Conservation (phyloP, 1,140 invertebrate genomes). For the Philaenus spumarius region DNA sequence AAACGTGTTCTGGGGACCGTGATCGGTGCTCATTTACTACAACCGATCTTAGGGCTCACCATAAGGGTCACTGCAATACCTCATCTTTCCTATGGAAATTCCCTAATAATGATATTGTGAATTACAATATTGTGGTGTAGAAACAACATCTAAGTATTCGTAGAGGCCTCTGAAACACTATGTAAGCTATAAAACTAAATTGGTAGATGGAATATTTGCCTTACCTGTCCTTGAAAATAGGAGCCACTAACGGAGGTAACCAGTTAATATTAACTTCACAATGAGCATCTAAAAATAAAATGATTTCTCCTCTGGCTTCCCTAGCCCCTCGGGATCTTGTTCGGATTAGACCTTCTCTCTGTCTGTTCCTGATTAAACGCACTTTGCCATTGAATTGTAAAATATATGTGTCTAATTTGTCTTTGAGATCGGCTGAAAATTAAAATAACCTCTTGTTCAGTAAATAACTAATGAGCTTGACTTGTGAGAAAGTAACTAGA, state of each 20-base stretch:
- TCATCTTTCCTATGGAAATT: no score
- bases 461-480: no score
- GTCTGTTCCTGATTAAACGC: slow-evolving; percentile 72
- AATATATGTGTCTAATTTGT: slow-evolving; percentile 84
- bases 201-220: background rate
- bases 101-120: no score
- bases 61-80: no score
- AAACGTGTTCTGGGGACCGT: no score
- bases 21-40: no score
- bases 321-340: slow-evolving; percentile 89
- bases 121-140: no score
- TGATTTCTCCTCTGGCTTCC: slow-evolving; percentile 90
- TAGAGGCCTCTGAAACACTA: background rate
- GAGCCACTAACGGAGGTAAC: slow-evolving; percentile 90
- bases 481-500: no score
- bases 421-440: slow-evolving; percentile 81
- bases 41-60: no score
- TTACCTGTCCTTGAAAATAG: slow-evolving; percentile 80
- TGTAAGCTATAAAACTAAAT: slow-evolving; percentile 17
- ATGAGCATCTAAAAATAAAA: slow-evolving; percentile 95
- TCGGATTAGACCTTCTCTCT: slow-evolving; percentile 85
- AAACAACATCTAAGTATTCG: no score
- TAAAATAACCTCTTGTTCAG: no score
- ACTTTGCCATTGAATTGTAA: slow-evolving; percentile 83
- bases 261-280: slow-evolving; percentile 93